phyloP scores from a whole-genome alignment of 2,797 vertebrate species.

The Chrysocyon brachyurus region DNA sequence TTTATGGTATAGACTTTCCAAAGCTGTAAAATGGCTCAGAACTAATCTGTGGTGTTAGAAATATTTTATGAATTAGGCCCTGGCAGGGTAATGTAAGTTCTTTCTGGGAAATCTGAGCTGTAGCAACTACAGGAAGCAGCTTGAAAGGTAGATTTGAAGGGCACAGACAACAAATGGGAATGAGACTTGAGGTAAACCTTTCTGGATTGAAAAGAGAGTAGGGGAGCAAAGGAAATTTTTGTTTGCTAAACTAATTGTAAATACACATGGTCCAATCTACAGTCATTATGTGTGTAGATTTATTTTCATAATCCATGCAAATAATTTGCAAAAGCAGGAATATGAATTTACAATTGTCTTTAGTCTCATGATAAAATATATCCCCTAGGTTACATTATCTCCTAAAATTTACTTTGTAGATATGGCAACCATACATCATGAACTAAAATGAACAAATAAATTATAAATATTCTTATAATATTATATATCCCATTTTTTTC shows the following conservation, averaged over 20 bases:
- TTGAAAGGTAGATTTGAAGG: conserved; percentile 63
- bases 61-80: conserved; percentile 85
- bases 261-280: neutral
- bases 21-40: conserved; percentile 83
- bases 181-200: neutral
- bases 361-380: neutral
- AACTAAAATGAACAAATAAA: neutral
- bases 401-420: neutral
- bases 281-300: neutral
- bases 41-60: conserved; percentile 84
- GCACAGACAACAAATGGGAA: neutral
- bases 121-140: neutral
- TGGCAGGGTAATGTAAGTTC: conserved; percentile 79
- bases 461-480: neutral
- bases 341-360: neutral
- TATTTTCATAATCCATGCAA: conserved; percentile 21
- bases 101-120: conserved; percentile 72
- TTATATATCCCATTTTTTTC: neutral
- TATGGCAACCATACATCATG: neutral
- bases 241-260: neutral
- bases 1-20: conserved; percentile 84
- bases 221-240: neutral
- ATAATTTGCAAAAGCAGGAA: neutral
- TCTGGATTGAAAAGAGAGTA: neutral
- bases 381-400: neutral